phyloP scores from a whole-genome alignment of 92 coral and sea anemone genomes.

The Umimayanthus kanabou region DNA sequence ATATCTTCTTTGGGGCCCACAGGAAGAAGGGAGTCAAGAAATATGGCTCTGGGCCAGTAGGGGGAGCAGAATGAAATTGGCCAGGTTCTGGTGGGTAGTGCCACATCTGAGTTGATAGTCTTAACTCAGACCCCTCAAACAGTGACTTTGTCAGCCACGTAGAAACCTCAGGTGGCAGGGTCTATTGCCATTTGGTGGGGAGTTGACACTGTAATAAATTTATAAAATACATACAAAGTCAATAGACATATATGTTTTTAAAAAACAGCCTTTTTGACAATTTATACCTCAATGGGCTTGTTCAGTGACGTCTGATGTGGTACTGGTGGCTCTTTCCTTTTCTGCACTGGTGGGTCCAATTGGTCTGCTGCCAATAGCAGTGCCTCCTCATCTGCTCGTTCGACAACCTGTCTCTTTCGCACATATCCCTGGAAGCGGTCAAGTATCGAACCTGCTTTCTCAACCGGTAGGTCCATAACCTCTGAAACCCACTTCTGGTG shows the following conservation, averaged over 20 bases:
- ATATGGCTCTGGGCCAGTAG: constrained; percentile 35
- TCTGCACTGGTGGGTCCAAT: too few species aligned
- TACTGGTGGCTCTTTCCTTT: background rate
- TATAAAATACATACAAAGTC: background rate
- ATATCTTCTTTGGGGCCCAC: constrained; percentile 50
- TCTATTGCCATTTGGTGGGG: too few species aligned
- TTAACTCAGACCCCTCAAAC: too few species aligned
- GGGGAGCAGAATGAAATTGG: constrained; percentile 29
- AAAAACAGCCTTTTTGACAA: too few species aligned
- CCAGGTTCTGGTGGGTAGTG: background rate
- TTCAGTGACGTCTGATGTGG: background rate
- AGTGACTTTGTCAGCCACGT: too few species aligned
- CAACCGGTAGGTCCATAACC: background rate
- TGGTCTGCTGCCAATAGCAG: background rate
- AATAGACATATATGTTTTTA: too few species aligned
- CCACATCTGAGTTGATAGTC: too few species aligned
- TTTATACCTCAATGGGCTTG: background rate
- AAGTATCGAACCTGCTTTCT: background rate
- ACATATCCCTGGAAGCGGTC: background rate
- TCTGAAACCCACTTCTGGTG: constrained; percentile 23
- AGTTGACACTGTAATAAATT: background rate
- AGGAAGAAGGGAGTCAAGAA: constrained; percentile 38
- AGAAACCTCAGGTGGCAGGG: too few species aligned
- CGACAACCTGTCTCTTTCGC: background rate
- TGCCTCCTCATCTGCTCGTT: background rate